Conservation (phyloP, 2,888 invertebrate genomes). For the Hydropsyche betteni region DNA sequence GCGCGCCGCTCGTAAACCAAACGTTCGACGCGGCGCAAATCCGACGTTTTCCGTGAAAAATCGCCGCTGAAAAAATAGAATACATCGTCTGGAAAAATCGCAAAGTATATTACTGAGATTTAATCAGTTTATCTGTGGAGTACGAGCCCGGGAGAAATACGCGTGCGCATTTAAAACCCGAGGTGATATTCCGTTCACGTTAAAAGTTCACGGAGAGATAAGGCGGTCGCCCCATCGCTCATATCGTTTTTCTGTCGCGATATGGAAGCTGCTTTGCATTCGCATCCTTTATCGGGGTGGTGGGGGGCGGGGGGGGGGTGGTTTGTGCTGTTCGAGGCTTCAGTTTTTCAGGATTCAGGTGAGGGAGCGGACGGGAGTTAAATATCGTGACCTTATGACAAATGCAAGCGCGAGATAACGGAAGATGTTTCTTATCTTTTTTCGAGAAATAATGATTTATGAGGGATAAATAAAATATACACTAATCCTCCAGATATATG, state of each 20-base stretch:
- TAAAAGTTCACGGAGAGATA: constrained; percentile 32
- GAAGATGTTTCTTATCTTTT: constrained; percentile 7
- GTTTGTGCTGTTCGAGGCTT: no score
- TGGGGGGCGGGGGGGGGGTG: not conserved
- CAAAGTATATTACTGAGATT: no score
- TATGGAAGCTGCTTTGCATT: constrained; percentile 40
- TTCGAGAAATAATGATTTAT: not conserved
- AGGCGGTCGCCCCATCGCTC: constrained; percentile 40
- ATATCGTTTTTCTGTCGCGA: constrained; percentile 40
- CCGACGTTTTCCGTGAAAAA: no score
- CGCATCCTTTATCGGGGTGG: constrained; percentile 35
- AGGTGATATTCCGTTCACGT: constrained; percentile 39
- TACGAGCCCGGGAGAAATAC: not conserved
- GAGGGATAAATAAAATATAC: no score
- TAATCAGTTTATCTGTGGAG: no score
- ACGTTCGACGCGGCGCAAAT: no score
- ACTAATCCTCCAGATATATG: no score
- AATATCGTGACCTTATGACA: constrained; percentile 17
- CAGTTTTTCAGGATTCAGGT: not conserved
- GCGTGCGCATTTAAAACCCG: constrained; percentile 15
- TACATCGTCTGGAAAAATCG: no score
- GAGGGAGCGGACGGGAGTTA: not conserved
- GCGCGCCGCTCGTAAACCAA: no score
- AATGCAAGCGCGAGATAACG: constrained; percentile 20
- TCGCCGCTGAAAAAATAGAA: no score